Evolutionary conservation across 1,140 invertebrate species (phyloP).

Genomic region (Drosophila pseudoananassae): DNA sequence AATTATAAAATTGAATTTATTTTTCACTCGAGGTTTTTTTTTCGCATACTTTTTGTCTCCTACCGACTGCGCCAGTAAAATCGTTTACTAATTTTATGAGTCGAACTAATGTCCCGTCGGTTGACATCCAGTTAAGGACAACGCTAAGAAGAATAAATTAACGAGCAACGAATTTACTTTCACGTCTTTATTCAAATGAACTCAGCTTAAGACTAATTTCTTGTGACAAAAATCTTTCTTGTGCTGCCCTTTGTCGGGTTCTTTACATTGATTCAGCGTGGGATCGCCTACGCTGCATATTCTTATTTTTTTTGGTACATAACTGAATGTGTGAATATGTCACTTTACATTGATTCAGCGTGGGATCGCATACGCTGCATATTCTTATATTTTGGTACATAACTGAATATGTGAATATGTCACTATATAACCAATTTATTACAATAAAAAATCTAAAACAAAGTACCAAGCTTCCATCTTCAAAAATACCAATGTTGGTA

Average conservation of each 20-base stretch:
- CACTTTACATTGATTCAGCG: too few species aligned
- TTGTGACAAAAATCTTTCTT: not conserved
- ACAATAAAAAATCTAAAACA: too few species aligned
- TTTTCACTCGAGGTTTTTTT: slow-evolving; percentile 15
- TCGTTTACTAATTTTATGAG: not conserved
- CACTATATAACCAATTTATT: too few species aligned
- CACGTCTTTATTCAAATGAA: not conserved
- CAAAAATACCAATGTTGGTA: too few species aligned
- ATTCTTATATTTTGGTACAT: too few species aligned
- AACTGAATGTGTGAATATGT: not conserved
- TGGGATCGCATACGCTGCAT: too few species aligned
- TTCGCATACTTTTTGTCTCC: slow-evolving; percentile 7
- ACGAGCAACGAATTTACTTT: not conserved
- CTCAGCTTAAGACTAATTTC: slow-evolving; percentile 9
- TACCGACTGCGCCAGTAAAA: slow-evolving; percentile 11
- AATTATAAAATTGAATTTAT: slow-evolving; percentile 18
- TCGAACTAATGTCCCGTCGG: slow-evolving; percentile 5
- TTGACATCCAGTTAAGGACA: slow-evolving; percentile 3
- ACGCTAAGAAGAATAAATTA: not conserved
- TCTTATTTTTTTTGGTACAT: too few species aligned
- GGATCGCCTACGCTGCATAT: too few species aligned
- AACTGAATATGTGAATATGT: not conserved
- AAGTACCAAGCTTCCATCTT: too few species aligned
- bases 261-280: too few species aligned
- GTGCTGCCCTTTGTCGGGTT: not conserved